These are phyloP conservation scores for Melanotus villosus DNA, from an alignment of 2,888 invertebrate genomes.

Conservation along the genomic window DNA sequence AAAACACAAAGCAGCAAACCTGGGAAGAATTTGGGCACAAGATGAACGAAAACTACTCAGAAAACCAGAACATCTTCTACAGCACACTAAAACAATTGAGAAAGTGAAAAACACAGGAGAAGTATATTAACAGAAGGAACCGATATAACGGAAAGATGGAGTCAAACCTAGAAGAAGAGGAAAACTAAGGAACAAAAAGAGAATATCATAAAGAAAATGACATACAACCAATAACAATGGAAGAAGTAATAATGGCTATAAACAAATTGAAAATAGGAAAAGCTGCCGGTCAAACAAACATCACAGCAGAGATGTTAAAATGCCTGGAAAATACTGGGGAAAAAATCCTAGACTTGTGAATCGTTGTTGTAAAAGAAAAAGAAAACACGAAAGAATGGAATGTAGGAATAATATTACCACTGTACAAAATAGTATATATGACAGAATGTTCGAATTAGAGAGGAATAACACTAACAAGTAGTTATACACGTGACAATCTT, in stretches of 20 bases:
- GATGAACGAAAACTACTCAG: not conserved
- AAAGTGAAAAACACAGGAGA: not conserved
- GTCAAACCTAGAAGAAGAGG: not conserved
- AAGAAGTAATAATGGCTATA: not conserved
- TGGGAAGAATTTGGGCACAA: not conserved
- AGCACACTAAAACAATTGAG: not conserved
- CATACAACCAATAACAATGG: constrained; percentile 2
- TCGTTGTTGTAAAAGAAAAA: no score
- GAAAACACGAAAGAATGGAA: not conserved
- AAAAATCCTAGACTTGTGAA: no score
- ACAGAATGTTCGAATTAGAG: not conserved
- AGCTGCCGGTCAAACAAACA: no score
- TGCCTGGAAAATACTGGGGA: no score
- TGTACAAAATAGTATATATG: not conserved
- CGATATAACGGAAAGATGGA: no score
- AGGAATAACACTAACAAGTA: constrained; percentile 2
- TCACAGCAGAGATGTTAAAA: no score
- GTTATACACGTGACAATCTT: not conserved
- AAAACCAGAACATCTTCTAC: not conserved
- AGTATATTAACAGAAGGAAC: not conserved
- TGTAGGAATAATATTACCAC: not conserved
- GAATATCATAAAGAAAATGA: not conserved
- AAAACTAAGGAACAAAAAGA: not conserved
- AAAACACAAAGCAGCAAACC: not conserved
- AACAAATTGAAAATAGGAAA: no score